Conservation (phyloP, 2,113 vertebrate genomes). For the Eulemur rufifrons region DNA sequence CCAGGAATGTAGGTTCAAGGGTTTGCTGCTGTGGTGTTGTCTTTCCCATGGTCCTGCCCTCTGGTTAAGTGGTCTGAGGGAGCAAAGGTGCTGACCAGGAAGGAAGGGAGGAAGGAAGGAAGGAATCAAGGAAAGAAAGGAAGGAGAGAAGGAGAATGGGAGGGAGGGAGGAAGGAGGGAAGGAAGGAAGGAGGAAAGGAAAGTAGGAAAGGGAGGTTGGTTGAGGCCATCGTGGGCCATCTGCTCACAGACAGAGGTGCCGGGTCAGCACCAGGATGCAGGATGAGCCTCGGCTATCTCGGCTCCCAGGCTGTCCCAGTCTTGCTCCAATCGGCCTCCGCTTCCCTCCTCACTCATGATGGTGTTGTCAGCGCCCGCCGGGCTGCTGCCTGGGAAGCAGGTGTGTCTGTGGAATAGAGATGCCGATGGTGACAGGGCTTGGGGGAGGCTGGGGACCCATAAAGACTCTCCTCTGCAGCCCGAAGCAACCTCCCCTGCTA, state of each 20-base stretch:
- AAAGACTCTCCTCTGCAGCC: background rate
- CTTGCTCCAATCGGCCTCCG: background rate
- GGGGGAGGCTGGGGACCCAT: background rate
- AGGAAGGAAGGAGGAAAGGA: too few relatives aligned
- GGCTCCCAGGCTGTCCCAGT: background rate
- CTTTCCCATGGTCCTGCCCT: background rate
- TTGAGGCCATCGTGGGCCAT: background rate
- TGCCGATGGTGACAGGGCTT: background rate
- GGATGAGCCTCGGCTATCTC: too few relatives aligned
- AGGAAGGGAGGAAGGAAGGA: too few relatives aligned
- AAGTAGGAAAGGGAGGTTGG: background rate
- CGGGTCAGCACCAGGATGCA: accelerated
- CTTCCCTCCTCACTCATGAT: background rate
- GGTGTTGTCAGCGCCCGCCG: accelerated
- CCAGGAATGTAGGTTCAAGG: background rate
- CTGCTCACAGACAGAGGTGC: background rate
- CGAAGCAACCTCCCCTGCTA: background rate
- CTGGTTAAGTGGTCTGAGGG: background rate
- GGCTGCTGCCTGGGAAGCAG: background rate
- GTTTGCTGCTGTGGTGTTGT: background rate
- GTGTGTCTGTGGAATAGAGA: background rate
- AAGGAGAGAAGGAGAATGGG: too few relatives aligned
- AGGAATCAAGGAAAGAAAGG: too few relatives aligned
- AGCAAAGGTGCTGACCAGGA: background rate
- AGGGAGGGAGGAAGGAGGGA: too few relatives aligned